These are phyloP conservation scores for Chauna torquata DNA, from an alignment of 2,113 vertebrate species.

Conservation along the genomic window DNA sequence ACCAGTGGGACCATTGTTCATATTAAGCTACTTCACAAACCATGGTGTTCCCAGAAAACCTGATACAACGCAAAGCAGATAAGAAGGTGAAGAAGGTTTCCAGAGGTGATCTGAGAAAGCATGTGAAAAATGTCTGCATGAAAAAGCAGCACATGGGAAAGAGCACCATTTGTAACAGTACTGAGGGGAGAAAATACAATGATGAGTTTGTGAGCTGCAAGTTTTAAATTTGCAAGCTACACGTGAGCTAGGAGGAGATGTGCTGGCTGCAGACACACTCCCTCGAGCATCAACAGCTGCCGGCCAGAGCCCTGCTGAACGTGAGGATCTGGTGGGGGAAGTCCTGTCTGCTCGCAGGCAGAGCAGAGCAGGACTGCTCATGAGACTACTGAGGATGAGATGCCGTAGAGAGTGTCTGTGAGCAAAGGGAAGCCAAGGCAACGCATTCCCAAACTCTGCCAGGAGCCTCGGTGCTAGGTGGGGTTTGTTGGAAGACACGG, in stretches of 20 bases:
- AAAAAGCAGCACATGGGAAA: constrained; percentile 15
- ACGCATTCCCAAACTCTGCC: neutral
- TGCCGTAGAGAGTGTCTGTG: neutral
- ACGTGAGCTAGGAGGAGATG: neutral
- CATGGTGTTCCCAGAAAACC: neutral
- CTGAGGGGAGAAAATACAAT: neutral
- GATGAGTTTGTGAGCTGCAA: neutral
- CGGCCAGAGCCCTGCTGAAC: neutral
- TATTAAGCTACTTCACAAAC: neutral
- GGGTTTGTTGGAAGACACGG: neutral
- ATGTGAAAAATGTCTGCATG: constrained; percentile 19
- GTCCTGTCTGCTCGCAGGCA: neutral
- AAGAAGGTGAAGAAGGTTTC: constrained; percentile 30
- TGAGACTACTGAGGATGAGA: accelerated
- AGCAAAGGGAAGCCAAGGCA: neutral
- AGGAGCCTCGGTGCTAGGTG: neutral
- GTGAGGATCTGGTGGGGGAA: neutral
- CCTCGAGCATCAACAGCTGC: neutral
- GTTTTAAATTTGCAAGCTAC: neutral
- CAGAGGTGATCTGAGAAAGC: neutral
- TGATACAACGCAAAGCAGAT: constrained; percentile 37
- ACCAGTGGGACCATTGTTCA: neutral
- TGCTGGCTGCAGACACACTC: neutral
- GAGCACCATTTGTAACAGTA: neutral
- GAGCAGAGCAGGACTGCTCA: neutral